Base-by-base conservation (phyloP, 2,797 vertebrate genomes). In the Pachyuromys duprasi region DNA sequence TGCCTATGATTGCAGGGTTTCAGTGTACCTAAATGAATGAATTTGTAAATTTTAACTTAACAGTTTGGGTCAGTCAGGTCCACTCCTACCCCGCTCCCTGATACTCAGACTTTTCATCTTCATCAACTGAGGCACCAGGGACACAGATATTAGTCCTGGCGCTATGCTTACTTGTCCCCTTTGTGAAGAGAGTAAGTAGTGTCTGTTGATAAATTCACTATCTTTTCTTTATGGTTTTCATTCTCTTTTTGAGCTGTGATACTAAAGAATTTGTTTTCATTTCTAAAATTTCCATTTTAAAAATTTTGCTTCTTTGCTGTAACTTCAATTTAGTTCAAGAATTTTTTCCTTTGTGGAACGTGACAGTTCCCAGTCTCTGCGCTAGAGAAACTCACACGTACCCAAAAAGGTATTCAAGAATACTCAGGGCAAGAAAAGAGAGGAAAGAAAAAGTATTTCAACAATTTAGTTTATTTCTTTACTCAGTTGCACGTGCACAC, bases 21-120 rank as follows among this genome's bases (percentile, higher is more conserved):
- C 17, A 92, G 2, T 92, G 14, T 80, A 65, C 88, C 83, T 72
- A 72, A 62, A 57, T 62, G 79, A 97, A 86, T 89, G 42, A 75
- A 92, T 88, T 90, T 84, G 9, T 86, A 90, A 65, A 69, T 81
- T 80, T 93, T 84, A 89, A 55, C 88, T 81, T 62, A 81, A 70
- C 53, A 49, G 62, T 67, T 84, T n/a, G 17, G 39, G 39, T 26
- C 33, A 28, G 28, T 62, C 39, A 82, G 33, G 8, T 3, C 31
- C 55, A 75, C 42, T 90, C 69, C 53, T 72, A 3, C 4, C 15
- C 15, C 3, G 24, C 11, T n/a, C 93, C 39, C 24, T 22, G 17
- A 15, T 18, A 2, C 14, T 18, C 11, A 42, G 53, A 60, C 26
- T 83, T 90, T 76, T 9, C 2, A 31, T 75, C 42, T 42, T 92